Base-by-base conservation (phyloP, 2,888 invertebrate species). In the Polietes domitor region DNA sequence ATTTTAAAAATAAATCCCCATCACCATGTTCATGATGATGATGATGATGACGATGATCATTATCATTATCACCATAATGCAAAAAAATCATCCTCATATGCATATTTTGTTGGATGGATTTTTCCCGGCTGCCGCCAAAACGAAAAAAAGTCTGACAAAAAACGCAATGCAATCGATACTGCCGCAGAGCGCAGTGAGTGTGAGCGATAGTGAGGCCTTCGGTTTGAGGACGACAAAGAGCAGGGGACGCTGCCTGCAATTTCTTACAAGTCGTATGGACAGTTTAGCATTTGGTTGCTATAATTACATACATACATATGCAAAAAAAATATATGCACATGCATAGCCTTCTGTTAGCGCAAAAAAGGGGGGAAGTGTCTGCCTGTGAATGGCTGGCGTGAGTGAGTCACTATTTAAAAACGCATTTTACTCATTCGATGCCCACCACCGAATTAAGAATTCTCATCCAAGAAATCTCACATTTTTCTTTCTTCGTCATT, bases 1-100 rank as follows among this genome's bases (percentile, higher is more conserved):
- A 74, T 75, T 77, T 80, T 77, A 83, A 74, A 83, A 83, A 83
- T 83, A 83, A 83, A 83, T 83, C 83, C 70, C 77, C 77, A 70
- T 71, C 61, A 75, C 17, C 53, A 53, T 53, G 3, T 47, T 47
- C 17, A 50, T 50, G 12, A 50, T 50, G 1, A 17, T 12, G 17
- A 50, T 50, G 50, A 50, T 50, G 1, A 17, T 12, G 17, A 50
- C n/a, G 50, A 50, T 50, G 19, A 19, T 50, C 43, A 43, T 50
- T 4, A 17, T 50, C 24, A 55, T 55, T 9, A 24, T 15, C 58
- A 15, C n/a, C 50, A 50, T 2, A 50, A 50, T 26, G 26, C 24
- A 58, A 10, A 58, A 58, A 24, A 58, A 58, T 6, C 21, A 3
- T 6, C 50, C 50, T 5, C 19, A 53, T 21, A 53, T 21, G 53